Percentiles rank a stretch among this genome's conserved stretches.
phyloP scores from a whole-genome alignment of 2,888 invertebrate genomes.

The Lepidonotus clava region DNA sequence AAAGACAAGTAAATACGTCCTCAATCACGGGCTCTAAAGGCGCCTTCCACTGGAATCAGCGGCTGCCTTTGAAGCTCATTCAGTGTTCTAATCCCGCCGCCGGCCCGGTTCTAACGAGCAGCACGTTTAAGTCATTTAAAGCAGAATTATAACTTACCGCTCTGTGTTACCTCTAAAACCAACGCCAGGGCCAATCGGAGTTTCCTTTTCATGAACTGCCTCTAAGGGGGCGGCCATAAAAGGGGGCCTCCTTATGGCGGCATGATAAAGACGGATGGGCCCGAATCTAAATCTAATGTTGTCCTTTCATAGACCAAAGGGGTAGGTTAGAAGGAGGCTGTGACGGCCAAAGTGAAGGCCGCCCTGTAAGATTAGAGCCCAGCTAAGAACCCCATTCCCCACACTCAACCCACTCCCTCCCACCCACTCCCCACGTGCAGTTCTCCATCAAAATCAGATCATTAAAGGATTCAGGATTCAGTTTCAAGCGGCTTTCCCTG shows the following conservation, averaged over 20 bases:
- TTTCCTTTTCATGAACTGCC: background rate
- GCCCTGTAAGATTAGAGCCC: background rate
- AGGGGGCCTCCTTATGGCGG: background rate
- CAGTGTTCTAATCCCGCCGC: slow-evolving; percentile 1
- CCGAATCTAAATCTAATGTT: too few species aligned
- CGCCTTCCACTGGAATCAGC: slow-evolving; percentile 12
- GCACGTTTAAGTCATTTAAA: background rate
- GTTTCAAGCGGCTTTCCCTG: background rate
- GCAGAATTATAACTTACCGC: background rate
- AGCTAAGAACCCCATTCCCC: background rate
- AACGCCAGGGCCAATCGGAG: background rate
- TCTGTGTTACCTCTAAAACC: background rate
- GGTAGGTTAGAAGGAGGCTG: too few species aligned
- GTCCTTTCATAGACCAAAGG: too few species aligned
- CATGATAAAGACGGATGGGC: too few species aligned
- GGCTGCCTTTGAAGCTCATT: background rate
- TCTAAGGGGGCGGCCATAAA: background rate
- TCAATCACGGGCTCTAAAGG: background rate
- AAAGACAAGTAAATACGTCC: slow-evolving; percentile 21
- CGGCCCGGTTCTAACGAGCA: background rate
- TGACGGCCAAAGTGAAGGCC: too few species aligned
- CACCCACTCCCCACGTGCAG: background rate
- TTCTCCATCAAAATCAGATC: background rate
- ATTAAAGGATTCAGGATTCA: slow-evolving; percentile 30
- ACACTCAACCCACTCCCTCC: background rate